Percentiles rank a stretch among this genome's conserved stretches.
phyloP scores from a whole-genome alignment of 1,140 invertebrate species.

The Nasonia giraulti region DNA sequence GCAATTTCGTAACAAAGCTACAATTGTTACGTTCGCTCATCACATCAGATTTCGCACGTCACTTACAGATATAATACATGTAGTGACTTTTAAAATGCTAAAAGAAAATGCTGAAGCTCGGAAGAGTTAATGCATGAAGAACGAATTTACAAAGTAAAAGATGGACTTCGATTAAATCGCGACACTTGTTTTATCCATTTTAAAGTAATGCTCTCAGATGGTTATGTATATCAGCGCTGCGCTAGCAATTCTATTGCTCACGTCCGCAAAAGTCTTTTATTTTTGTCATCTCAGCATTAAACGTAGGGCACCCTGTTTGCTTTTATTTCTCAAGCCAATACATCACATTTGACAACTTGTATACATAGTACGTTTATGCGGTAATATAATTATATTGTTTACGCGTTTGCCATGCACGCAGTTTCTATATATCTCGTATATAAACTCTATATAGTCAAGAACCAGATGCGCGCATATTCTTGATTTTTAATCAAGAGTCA shows the following conservation, averaged over 20 bases:
- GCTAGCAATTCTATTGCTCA: constrained; percentile 39
- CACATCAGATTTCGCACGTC: constrained; percentile 41
- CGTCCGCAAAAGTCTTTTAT: constrained; percentile 26
- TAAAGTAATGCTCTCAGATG: constrained; percentile 29
- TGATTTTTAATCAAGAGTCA: constrained; percentile 59
- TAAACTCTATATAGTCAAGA: constrained; percentile 18
- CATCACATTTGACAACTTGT: background rate
- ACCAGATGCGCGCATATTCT: constrained; percentile 34
- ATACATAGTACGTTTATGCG: constrained; percentile 27
- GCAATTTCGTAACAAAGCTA: constrained; percentile 58
- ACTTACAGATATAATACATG: constrained; percentile 25
- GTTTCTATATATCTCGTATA: background rate
- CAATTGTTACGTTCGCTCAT: constrained; percentile 46
- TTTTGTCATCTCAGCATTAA: constrained; percentile 20
- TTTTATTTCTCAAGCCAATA: constrained; percentile 32
- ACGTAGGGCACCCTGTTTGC: constrained; percentile 29
- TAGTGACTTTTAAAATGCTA: constrained; percentile 40
- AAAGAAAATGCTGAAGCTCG: constrained; percentile 50
- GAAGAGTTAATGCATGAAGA: constrained; percentile 45
- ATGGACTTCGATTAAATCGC: constrained; percentile 8
- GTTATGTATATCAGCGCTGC: constrained; percentile 12
- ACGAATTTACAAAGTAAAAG: constrained; percentile 46
- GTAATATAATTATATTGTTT: constrained; percentile 15
- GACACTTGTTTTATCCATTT: constrained; percentile 29
- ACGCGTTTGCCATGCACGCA: constrained; percentile 1